Conservation (phyloP, 2,113 vertebrate genomes). For the Cynocephalus volans region DNA sequence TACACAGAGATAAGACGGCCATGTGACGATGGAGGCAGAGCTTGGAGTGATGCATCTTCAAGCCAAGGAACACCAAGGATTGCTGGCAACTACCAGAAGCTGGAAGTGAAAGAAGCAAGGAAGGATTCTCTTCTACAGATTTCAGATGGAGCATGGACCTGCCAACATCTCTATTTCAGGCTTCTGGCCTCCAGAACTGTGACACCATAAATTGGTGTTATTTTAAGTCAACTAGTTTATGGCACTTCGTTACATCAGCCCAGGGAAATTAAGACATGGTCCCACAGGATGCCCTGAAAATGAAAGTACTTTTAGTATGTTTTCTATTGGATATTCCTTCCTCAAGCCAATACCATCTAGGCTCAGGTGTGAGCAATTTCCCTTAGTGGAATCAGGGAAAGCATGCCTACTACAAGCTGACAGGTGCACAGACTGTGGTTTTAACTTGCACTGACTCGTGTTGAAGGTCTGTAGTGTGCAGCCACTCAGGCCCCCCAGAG, state of each 20-base stretch:
- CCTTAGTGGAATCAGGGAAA: conserved; percentile 8
- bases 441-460: not conserved
- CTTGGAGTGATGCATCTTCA: not conserved
- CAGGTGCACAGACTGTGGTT: not conserved
- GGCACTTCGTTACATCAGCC: not conserved
- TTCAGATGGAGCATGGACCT: not conserved
- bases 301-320: not conserved
- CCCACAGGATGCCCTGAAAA: not conserved
- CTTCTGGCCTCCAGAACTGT: not conserved
- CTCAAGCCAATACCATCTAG: not conserved
- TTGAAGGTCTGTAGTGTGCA: not conserved
- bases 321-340: not conserved
- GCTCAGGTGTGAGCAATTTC: not conserved
- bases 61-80: not conserved
- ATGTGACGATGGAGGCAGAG: not conserved
- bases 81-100: not conserved
- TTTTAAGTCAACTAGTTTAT: not conserved
- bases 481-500: not conserved
- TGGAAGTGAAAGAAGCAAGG: not conserved
- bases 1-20: not conserved
- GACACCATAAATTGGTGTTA: not conserved
- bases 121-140: not conserved
- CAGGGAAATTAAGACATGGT: not conserved
- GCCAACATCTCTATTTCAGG: not conserved
- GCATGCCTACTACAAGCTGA: not conserved